phyloP scores from a whole-genome alignment of 2,888 invertebrate genomes.

The Scaptomyza parva region DNA sequence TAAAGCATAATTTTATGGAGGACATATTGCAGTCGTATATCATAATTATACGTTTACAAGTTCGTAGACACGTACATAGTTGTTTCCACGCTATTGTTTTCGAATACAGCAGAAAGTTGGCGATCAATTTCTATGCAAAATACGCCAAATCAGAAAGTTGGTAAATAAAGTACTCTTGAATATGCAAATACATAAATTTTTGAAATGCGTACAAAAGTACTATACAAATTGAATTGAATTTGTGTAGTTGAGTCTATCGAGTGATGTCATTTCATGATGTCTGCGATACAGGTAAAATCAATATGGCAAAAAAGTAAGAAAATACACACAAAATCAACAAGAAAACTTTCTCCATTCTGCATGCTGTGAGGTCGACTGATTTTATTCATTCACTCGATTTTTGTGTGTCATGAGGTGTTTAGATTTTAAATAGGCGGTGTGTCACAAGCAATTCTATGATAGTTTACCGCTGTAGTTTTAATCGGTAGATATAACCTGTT shows the following conservation, averaged over 20 bases:
- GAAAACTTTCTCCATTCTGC: constrained; percentile 74
- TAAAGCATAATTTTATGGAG: constrained; percentile 6
- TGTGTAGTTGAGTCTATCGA: constrained; percentile 19
- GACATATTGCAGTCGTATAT: background rate
- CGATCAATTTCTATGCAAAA: background rate
- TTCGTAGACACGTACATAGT: background rate
- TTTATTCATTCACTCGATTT: constrained; percentile 44
- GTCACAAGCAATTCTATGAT: constrained; percentile 40
- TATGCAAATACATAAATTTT: background rate
- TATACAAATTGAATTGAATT: constrained; percentile 13
- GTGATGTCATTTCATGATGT: constrained; percentile 52
- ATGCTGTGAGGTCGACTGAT: constrained; percentile 56
- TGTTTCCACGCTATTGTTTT: too few species aligned
- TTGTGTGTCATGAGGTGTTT: constrained; percentile 47
- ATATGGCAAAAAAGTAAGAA: constrained; percentile 23
- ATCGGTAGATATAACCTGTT: constrained; percentile 28
- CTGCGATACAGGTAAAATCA: constrained; percentile 28
- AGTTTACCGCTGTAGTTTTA: constrained; percentile 22
- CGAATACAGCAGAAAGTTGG: background rate
- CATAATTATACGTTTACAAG: background rate
- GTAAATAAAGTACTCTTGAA: constrained; percentile 4
- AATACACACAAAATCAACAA: constrained; percentile 24
- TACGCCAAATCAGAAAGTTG: constrained; percentile 4
- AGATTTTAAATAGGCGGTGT: constrained; percentile 53
- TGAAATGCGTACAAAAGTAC: background rate